Base-by-base conservation (phyloP, 1,140 invertebrate species). In the Harpegnathos saltator region DNA sequence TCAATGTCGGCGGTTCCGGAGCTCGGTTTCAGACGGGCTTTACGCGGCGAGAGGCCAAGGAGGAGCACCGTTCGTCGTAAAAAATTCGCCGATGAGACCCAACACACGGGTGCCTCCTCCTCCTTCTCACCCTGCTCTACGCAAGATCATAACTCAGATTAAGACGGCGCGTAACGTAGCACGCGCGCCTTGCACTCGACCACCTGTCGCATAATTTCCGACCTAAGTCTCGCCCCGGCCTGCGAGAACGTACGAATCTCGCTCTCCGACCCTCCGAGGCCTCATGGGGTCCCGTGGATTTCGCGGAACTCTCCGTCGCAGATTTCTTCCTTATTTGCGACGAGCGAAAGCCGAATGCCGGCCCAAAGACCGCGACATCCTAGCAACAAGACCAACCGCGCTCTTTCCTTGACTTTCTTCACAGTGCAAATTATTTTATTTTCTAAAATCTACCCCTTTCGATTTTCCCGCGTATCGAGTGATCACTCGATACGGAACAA, bases 181-280 rank as follows among this genome's bases (percentile, higher is more conserved):
- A 24, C 62, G 54, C 75, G 68, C 77, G 73, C 48, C 59, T 75
- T 83, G 73, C 54, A 72, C 74, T 83, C 88, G 66, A 82, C 83
- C 84, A 88, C 84, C 88, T 89, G 84, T 87, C 72, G 84, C 73
- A 89, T 89, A 85, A 89, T 89, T 88, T 84, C 87, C 63, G 69
- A 65, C 54, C 80, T 77, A 87, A 82, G 69, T 65, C 74, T 73
- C 15, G 38, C 17, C 48, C 12, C 44, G 48, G 22, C 52, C 26
- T 62, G 58, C 17, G 52, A n/a, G 63, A 82, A 82, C 22, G 48
- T 38, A 74, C 56, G 78, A 58, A 74, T 82, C 50, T 44, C 38
- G 3, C 38, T 11, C 38, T 44, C 38, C 38, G 4, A 0, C 29
- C 11, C 59, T 24, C 19, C 24, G 24, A 11, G 62, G 66, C 11